Evolutionary conservation across 2,797 vertebrate species (phyloP).

Genomic region (Spondyliosoma cantharus): DNA sequence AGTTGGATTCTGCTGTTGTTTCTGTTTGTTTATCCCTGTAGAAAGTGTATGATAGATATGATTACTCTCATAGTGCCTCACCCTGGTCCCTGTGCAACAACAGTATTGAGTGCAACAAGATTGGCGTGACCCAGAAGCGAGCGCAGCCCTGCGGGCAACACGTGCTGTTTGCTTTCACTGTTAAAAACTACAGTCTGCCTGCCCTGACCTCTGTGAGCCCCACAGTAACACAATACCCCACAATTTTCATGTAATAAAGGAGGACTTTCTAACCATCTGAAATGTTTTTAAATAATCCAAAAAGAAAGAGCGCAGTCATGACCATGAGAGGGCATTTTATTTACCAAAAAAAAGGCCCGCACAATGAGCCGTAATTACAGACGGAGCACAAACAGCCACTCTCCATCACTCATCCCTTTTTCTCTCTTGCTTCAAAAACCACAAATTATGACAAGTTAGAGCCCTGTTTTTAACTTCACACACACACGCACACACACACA

Average conservation of each 20-base stretch:
- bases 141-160: conserved; percentile 71
- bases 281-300: conserved; percentile 50
- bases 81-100: conserved; percentile 16
- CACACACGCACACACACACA: conserved; percentile 27
- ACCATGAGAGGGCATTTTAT: conserved; percentile 46
- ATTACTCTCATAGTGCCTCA: conserved; percentile 6
- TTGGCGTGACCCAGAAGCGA: conserved; percentile 69
- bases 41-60: neutral
- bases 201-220: conserved; percentile 48
- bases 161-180: conserved; percentile 53
- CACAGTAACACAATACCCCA: conserved; percentile 40
- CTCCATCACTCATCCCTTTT: conserved; percentile 42
- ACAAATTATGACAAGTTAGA: conserved; percentile 62
- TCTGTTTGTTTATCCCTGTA: conserved; percentile 5
- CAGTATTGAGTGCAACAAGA: conserved; percentile 53
- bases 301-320: conserved; percentile 45
- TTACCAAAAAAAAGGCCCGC: conserved; percentile 36
- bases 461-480: conserved; percentile 14
- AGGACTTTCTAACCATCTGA: conserved; percentile 53
- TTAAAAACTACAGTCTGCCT: conserved; percentile 37
- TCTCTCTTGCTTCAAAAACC: conserved; percentile 53
- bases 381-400: conserved; percentile 55
- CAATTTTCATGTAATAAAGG: conserved; percentile 40
- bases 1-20: neutral
- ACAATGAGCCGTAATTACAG: conserved; percentile 70